These are phyloP conservation scores for Eupithecia dodoneata DNA, from an alignment of 2,888 invertebrate species.

Conservation along the genomic window DNA sequence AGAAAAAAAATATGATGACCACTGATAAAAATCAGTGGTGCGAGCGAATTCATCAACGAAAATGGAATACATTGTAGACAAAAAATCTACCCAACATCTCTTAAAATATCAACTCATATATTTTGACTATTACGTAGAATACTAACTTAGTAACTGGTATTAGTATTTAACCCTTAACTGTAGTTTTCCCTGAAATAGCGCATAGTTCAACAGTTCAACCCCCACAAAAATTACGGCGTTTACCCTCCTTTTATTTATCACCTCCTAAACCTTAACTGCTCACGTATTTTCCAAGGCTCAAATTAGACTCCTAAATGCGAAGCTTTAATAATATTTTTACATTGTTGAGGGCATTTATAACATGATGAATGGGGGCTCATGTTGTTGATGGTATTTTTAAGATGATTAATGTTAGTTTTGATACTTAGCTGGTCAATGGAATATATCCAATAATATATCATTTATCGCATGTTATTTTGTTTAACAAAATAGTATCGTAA, in stretches of 20 bases:
- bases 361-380: background rate
- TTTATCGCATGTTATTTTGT: background rate
- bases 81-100: background rate
- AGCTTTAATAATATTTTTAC: background rate
- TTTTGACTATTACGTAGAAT: background rate
- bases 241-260: constrained; percentile 7
- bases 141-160: background rate
- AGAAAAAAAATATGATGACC: too few relatives aligned
- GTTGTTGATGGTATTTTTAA: constrained; percentile 8
- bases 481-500: background rate
- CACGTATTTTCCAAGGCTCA: background rate
- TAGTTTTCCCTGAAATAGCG: background rate
- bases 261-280: background rate
- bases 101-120: background rate
- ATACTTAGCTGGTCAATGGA: background rate
- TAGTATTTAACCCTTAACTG: background rate
- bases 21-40: background rate
- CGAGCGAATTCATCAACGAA: background rate
- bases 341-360: constrained; percentile 4
- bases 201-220: background rate
- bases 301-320: constrained; percentile 8
- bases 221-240: background rate
- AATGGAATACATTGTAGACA: background rate
- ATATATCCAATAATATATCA: background rate
- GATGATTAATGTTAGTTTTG: background rate